Conservation (phyloP, 2,888 invertebrate genomes). For the Platycnemis pennipes region DNA sequence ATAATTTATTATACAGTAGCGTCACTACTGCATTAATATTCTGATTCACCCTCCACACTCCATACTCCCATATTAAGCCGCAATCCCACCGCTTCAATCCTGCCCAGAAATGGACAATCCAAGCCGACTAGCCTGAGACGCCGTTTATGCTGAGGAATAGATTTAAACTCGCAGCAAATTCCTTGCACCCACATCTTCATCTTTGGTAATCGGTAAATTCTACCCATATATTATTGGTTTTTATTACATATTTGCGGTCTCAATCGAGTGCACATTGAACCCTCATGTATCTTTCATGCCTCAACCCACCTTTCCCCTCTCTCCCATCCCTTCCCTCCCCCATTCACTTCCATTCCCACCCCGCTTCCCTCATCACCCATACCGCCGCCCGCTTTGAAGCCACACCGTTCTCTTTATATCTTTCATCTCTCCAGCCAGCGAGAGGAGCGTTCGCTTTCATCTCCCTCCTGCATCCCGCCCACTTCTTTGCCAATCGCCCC, state of each 20-base stretch:
- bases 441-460: slow-evolving; percentile 49
- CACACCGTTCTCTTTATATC: slow-evolving; percentile 39
- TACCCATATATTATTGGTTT: slow-evolving; percentile 7
- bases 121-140: neutral
- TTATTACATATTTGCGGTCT: slow-evolving; percentile 63
- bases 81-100: neutral
- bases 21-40: neutral
- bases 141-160: neutral
- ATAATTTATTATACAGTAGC: neutral
- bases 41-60: neutral
- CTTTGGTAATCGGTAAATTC: neutral
- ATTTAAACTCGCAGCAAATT: slow-evolving; percentile 14
- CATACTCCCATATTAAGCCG: neutral
- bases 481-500: neutral
- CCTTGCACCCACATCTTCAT: slow-evolving; percentile 53
- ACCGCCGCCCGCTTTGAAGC: neutral
- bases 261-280: slow-evolving; percentile 40
- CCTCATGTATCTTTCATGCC: neutral
- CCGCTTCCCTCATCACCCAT: neutral
- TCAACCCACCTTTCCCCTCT: neutral
- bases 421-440: slow-evolving; percentile 36
- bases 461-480: neutral
- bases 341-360: neutral
- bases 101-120: neutral
- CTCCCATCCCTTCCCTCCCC: neutral